Evolutionary conservation across 2,888 invertebrate species (phyloP).

Genomic region (Hypomecis atomaria): DNA sequence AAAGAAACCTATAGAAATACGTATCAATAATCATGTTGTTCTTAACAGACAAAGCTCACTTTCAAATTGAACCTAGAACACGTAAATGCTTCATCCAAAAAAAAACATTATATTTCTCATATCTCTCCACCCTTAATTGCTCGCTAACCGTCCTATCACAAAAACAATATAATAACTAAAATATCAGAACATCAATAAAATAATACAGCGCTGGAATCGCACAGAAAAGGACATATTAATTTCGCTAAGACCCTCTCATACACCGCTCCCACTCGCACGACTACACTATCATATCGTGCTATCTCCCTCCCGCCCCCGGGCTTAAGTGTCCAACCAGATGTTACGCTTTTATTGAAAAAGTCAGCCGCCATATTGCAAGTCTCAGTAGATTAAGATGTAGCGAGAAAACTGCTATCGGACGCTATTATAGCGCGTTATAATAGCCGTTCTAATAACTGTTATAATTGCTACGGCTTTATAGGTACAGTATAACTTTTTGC

Average conservation of each 20-base stretch:
- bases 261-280: slow-evolving; percentile 55
- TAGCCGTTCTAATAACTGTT: slow-evolving; percentile 39
- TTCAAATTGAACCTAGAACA: neutral
- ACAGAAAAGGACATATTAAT: slow-evolving; percentile 84
- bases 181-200: slow-evolving; percentile 73
- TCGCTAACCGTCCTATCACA: slow-evolving; percentile 40
- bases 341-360: slow-evolving; percentile 83
- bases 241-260: slow-evolving; percentile 61
- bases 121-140: slow-evolving; percentile 45
- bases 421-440: slow-evolving; percentile 55
- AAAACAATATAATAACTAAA: slow-evolving; percentile 65
- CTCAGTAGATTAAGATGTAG: slow-evolving; percentile 82
- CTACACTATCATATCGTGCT: slow-evolving; percentile 38
- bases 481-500: too few relatives aligned
- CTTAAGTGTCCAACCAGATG: slow-evolving; percentile 81
- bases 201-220: slow-evolving; percentile 73
- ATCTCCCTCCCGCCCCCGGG: slow-evolving; percentile 69
- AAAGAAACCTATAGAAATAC: too few relatives aligned
- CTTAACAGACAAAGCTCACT: too few relatives aligned
- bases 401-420: slow-evolving; percentile 49
- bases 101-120: slow-evolving; percentile 19
- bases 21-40: too few relatives aligned
- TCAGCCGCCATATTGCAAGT: slow-evolving; percentile 77
- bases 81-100: slow-evolving; percentile 8
- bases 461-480: too few relatives aligned